Percentiles rank a stretch among this genome's conserved stretches.
Evolutionary conservation across 2,888 invertebrate genomes (phyloP).

Genomic region (Ecliptopera silaceata): DNA sequence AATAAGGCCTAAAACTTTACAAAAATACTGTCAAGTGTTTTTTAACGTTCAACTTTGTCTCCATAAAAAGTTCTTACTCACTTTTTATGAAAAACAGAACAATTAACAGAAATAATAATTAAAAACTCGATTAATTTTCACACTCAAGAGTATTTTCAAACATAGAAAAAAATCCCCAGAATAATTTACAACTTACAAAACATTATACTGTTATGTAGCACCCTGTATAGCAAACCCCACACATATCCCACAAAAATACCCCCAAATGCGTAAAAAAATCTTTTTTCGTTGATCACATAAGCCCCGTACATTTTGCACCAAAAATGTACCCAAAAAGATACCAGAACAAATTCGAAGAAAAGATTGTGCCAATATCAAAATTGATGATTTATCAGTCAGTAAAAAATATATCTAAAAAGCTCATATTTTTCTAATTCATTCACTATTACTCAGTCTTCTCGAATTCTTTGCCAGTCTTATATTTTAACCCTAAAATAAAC

Average conservation of each 20-base stretch:
- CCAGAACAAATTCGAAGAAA: not conserved
- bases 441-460: too few relatives aligned
- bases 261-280: not conserved
- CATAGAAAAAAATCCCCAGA: slow-evolving; percentile 8
- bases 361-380: not conserved
- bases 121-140: not conserved
- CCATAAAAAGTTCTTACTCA: slow-evolving; percentile 18
- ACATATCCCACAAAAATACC: slow-evolving; percentile 25
- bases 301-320: not conserved
- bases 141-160: slow-evolving; percentile 27
- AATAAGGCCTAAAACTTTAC: slow-evolving; percentile 26
- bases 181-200: slow-evolving; percentile 1
- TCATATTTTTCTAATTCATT: too few relatives aligned
- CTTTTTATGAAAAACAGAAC: slow-evolving; percentile 15
- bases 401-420: not conserved
- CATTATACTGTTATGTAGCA: slow-evolving; percentile 2
- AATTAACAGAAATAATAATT: not conserved
- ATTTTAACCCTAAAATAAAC: too few relatives aligned
- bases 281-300: not conserved
- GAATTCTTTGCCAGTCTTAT: too few relatives aligned
- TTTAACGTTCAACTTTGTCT: slow-evolving; percentile 1
- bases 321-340: not conserved
- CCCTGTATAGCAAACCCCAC: slow-evolving; percentile 16
- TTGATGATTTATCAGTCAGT: not conserved
- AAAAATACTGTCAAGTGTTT: slow-evolving; percentile 30